Evolutionary conservation across 2,113 vertebrate genomes (phyloP), one percentile per base, ranked within the genome.

Genomic region (Chunga burmeisteri): DNA sequence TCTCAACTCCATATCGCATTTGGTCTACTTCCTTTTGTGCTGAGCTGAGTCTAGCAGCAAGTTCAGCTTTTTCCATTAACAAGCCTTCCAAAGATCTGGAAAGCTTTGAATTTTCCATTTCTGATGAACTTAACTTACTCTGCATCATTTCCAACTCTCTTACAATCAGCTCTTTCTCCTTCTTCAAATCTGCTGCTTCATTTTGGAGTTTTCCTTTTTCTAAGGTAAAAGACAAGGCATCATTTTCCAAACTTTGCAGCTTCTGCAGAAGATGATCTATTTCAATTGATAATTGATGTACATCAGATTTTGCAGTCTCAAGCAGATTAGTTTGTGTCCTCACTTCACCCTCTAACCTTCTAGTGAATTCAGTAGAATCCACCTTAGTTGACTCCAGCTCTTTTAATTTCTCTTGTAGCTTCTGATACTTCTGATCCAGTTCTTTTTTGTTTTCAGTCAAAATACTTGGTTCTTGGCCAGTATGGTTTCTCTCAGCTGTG

Each of bases 1-100:
- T 99, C 97, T 99, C 99, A 8, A 99, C 99, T 63, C 99, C 99
- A 2, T 52, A 93, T 46, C 98, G 98, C 98, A 99, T 97, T 95
- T 99, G 98, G 53, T 88, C 91, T 67, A 98, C 97, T 88, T 99
- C 99, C 30, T 98, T 98, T 73, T 99, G 98, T 12, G 99, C 99
- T n/a, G 98, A 98, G 46, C 97, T 98, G 50, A 99, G 97, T 23
- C 98, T 98, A 75, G 94, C 95, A 5, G 98, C 98, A 44, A 99
- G 98, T 96, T 99, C 98, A 53, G 98, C 96, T 84, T 99, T 99
- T 96, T 99, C 99, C 14, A 96, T 65, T 26, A 99, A 96, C 6
- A 99, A 98, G 4, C 92, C 91, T 97, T 99, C 98, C 73, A 99
- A 96, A 58, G 98, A 98, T 86, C 97, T 98, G 16, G 98, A 98